Evolutionary conservation across 2,113 vertebrate genomes (phyloP).

Genomic region (Aythya baeri): DNA sequence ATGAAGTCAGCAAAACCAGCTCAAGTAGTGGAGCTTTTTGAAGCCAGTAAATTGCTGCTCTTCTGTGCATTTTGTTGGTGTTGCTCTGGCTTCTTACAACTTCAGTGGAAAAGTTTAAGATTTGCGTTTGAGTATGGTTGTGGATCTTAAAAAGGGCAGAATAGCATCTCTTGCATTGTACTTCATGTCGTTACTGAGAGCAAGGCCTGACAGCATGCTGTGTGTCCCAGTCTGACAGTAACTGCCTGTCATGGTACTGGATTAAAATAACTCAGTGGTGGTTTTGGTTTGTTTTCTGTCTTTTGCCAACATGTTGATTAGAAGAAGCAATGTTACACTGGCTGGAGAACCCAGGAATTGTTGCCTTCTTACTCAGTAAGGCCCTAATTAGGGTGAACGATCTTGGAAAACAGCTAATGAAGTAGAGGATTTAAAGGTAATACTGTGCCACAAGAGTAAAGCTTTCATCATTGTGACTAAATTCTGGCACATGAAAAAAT

Average conservation of each 20-base stretch:
- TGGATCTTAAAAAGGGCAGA: not conserved
- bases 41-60: not conserved
- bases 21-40: not conserved
- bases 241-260: not conserved
- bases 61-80: not conserved
- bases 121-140: not conserved
- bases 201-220: not conserved
- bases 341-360: not conserved
- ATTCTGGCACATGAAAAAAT: conserved; percentile 42
- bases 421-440: not conserved
- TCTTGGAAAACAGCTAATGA: conserved; percentile 7
- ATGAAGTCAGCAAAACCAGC: not conserved
- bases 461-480: not conserved
- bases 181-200: not conserved
- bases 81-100: not conserved
- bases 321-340: not conserved
- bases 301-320: not conserved
- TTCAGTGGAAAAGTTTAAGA: not conserved
- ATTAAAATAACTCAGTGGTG: not conserved
- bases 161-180: not conserved
- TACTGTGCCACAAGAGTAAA: conserved; percentile 9
- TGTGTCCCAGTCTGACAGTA: not conserved
- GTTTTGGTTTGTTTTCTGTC: not conserved
- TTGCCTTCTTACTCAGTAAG: conserved; percentile 11
- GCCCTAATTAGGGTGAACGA: conserved; percentile 10